phyloP scores from a whole-genome alignment of 2,888 invertebrate species.

The Phlogophora meticulosa region DNA sequence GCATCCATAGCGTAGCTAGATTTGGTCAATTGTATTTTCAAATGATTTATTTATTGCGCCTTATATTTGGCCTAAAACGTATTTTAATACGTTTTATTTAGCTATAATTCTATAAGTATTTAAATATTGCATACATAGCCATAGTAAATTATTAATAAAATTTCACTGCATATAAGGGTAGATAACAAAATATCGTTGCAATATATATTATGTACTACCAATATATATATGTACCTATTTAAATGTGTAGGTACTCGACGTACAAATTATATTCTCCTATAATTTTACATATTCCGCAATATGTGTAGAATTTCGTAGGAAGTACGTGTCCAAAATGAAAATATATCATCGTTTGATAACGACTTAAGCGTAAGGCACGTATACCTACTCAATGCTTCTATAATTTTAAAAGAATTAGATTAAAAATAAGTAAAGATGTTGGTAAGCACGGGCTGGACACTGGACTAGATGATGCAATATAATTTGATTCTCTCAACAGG shows the following conservation, averaged over 20 bases:
- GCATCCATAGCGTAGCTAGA: neutral
- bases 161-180: slow-evolving; percentile 7
- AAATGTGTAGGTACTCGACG: neutral
- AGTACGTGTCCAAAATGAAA: slow-evolving; percentile 63
- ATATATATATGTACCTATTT: neutral
- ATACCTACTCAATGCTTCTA: neutral
- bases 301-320: slow-evolving; percentile 45
- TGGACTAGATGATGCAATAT: neutral
- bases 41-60: neutral
- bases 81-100: neutral
- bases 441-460: neutral
- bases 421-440: neutral
- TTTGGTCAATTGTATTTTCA: neutral
- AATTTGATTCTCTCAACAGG: neutral
- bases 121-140: neutral
- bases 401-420: neutral
- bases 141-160: neutral
- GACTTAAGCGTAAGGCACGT: slow-evolving; percentile 68
- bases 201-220: neutral
- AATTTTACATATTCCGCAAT: slow-evolving; percentile 40
- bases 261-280: slow-evolving; percentile 3
- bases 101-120: neutral
- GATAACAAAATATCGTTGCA: slow-evolving; percentile 27
- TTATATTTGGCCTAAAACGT: neutral
- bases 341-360: slow-evolving; percentile 63